phyloP scores from a whole-genome alignment of 2,888 invertebrate species.

The Dioctria rufipes region DNA sequence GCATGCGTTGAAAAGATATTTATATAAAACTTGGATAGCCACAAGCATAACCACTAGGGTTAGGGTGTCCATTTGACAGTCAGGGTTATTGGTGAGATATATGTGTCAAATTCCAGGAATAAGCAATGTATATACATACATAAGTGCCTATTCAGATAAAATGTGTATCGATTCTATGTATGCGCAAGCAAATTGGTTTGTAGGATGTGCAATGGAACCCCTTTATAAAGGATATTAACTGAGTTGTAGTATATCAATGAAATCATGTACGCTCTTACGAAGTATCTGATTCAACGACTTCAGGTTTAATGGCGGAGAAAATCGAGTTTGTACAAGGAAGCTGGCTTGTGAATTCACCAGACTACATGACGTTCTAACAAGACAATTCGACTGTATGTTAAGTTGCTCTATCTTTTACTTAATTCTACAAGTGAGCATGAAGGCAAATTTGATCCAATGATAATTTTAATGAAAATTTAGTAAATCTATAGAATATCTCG shows the following conservation, averaged over 20 bases:
- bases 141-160: background rate
- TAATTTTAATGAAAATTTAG: too few species aligned
- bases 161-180: background rate
- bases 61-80: slow-evolving; percentile 9
- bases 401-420: too few species aligned
- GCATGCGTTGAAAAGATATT: slow-evolving; percentile 23
- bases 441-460: too few species aligned
- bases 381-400: too few species aligned
- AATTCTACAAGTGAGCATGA: too few species aligned
- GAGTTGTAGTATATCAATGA: slow-evolving; percentile 3
- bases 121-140: background rate
- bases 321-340: slow-evolving; percentile 5
- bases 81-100: background rate
- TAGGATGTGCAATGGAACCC: background rate
- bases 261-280: slow-evolving; percentile 1
- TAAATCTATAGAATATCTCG: too few species aligned
- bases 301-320: slow-evolving; percentile 10
- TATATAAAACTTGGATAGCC: slow-evolving; percentile 13
- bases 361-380: background rate
- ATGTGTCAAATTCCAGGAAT: background rate
- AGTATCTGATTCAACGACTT: slow-evolving; percentile 3
- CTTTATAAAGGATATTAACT: slow-evolving; percentile 16
- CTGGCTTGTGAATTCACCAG: background rate
- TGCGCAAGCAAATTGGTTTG: background rate
- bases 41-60: slow-evolving; percentile 8